A percentile compares a stretch with the other conserved stretches of the same genome.
These are phyloP conservation scores for Paratrypauchen microcephalus DNA, from an alignment of 2,797 vertebrate genomes.

Conservation along the genomic window DNA sequence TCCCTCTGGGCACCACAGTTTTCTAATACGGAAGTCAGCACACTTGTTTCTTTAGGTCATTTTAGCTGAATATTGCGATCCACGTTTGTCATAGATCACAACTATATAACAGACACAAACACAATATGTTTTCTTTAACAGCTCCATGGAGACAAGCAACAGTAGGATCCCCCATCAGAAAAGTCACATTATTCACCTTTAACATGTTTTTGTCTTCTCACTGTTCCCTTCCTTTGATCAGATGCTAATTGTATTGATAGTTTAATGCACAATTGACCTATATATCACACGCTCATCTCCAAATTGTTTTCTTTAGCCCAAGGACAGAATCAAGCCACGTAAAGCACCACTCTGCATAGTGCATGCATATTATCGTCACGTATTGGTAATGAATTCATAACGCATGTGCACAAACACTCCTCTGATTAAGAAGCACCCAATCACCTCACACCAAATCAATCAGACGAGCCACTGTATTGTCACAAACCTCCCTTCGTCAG, in stretches of 20 bases:
- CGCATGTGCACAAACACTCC: conserved; percentile 19
- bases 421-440: conserved; percentile 46
- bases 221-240: background rate
- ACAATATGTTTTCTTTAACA: too few species aligned
- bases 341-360: background rate
- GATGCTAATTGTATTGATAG: background rate
- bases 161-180: too few species aligned
- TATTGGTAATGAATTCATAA: background rate
- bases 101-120: too few species aligned
- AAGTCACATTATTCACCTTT: background rate
- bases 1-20: too few species aligned
- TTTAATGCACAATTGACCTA: background rate
- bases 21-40: too few species aligned
- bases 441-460: conserved; percentile 62
- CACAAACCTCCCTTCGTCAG: conserved; percentile 50
- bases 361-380: background rate
- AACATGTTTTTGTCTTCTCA: background rate
- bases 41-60: too few species aligned
- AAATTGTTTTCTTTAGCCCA: conserved; percentile 6
- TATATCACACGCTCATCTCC: conserved; percentile 3
- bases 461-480: conserved; percentile 45
- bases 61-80: too few species aligned
- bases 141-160: too few species aligned
- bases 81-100: too few species aligned
- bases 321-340: background rate